phyloP scores from a whole-genome alignment of 2,888 invertebrate species.

The Bellardia bayeri region DNA sequence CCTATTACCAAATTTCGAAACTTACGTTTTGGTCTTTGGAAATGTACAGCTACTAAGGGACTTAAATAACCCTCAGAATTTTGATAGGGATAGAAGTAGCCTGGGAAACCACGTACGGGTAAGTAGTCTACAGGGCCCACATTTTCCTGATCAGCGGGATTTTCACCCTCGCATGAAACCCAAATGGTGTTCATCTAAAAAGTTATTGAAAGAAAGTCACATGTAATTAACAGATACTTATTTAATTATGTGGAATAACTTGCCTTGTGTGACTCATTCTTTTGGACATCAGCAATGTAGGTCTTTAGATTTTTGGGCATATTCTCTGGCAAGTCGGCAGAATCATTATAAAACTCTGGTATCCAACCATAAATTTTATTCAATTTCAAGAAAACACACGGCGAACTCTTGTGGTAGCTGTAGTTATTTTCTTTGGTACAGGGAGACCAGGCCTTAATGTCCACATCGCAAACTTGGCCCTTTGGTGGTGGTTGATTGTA shows the following conservation, averaged over 20 bases:
- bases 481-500: constrained; percentile 89
- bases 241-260: constrained; percentile 64
- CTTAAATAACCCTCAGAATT: constrained; percentile 95
- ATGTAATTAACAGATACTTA: neutral
- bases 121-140: constrained; percentile 93
- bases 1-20: constrained; percentile 74
- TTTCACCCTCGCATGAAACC: constrained; percentile 97
- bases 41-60: constrained; percentile 94
- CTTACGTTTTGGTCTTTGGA: constrained; percentile 93
- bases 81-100: constrained; percentile 94
- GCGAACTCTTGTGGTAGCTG: constrained; percentile 95
- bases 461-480: constrained; percentile 94
- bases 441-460: constrained; percentile 91
- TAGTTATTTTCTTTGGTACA: constrained; percentile 94
- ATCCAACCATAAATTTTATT: constrained; percentile 97
- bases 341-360: constrained; percentile 92
- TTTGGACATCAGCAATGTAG: constrained; percentile 86
- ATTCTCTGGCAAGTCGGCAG: constrained; percentile 87
- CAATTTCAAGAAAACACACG: constrained; percentile 97
- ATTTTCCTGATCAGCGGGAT: constrained; percentile 95
- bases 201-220: constrained; percentile 6
- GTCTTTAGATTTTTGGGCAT: constrained; percentile 91
- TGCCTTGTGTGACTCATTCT: constrained; percentile 84
- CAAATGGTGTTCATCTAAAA: constrained; percentile 92
- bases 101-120: constrained; percentile 93